These are phyloP conservation scores for Astyanax mexicanus DNA, from an alignment of 2,797 vertebrate genomes.

Conservation along the genomic window DNA sequence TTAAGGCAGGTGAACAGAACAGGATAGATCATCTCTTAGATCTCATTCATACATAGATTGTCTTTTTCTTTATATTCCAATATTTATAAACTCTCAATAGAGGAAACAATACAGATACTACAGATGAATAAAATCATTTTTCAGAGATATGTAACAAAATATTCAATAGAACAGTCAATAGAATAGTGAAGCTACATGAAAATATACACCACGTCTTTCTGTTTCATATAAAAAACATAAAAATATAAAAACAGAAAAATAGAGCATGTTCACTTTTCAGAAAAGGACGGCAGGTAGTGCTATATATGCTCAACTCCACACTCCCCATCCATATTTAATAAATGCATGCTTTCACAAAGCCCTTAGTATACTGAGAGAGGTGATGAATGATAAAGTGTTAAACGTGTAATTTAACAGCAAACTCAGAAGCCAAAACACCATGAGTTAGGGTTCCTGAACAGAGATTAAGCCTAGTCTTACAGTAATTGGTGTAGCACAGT, in stretches of 20 bases:
- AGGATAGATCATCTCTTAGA: not conserved
- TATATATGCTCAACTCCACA: not conserved
- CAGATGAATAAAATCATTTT: constrained; percentile 17
- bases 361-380: not conserved
- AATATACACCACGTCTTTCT: not conserved
- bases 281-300: not conserved
- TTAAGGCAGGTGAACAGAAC: constrained; percentile 73
- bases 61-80: not conserved
- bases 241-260: constrained; percentile 37
- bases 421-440: not conserved
- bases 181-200: not conserved
- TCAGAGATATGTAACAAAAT: constrained; percentile 10
- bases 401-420: not conserved
- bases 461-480: too few relatives aligned
- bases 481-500: too few relatives aligned
- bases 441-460: too few relatives aligned
- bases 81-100: not conserved
- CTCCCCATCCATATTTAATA: not conserved
- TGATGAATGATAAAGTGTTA: too few relatives aligned
- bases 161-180: not conserved
- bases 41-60: not conserved
- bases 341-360: not conserved
- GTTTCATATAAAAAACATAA: constrained; percentile 43
- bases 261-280: not conserved
- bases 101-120: not conserved